phyloP scores from a whole-genome alignment of 2,888 invertebrate species.

The Melieria crassipennis region DNA sequence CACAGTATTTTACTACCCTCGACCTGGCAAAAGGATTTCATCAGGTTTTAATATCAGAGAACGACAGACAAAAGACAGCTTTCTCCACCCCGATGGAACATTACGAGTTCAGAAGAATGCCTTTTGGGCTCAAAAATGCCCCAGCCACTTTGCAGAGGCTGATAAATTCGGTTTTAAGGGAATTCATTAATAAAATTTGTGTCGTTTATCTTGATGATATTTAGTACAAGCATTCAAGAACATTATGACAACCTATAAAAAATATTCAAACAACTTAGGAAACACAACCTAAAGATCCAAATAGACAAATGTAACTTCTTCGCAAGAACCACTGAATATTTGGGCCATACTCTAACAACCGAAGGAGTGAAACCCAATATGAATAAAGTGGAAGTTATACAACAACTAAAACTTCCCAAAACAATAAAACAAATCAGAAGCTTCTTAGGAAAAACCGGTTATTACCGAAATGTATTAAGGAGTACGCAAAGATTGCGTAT shows the following conservation, averaged over 20 bases:
- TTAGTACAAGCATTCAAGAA: slow-evolving; percentile 36
- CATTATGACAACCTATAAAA: slow-evolving; percentile 30
- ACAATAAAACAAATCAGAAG: slow-evolving; percentile 41
- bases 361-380: slow-evolving; percentile 41
- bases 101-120: slow-evolving; percentile 20
- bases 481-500: neutral
- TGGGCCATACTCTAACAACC: slow-evolving; percentile 40
- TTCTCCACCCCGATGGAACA: neutral
- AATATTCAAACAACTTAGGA: slow-evolving; percentile 25
- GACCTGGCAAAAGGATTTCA: slow-evolving; percentile 36
- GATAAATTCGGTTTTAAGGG: slow-evolving; percentile 15
- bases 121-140: slow-evolving; percentile 23
- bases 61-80: slow-evolving; percentile 26
- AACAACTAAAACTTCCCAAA: slow-evolving; percentile 40
- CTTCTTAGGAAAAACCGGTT: slow-evolving; percentile 42
- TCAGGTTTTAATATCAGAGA: slow-evolving; percentile 33
- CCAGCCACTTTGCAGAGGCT: slow-evolving; percentile 18
- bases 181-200: slow-evolving; percentile 16
- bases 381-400: slow-evolving; percentile 40
- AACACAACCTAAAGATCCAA: slow-evolving; percentile 34
- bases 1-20: slow-evolving; percentile 35
- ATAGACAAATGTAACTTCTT: slow-evolving; percentile 41
- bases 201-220: slow-evolving; percentile 24
- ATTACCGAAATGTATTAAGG: slow-evolving; percentile 27
- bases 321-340: slow-evolving; percentile 40